phyloP scores from a whole-genome alignment of 2,888 invertebrate genomes.

The Limnephilus marmoratus region DNA sequence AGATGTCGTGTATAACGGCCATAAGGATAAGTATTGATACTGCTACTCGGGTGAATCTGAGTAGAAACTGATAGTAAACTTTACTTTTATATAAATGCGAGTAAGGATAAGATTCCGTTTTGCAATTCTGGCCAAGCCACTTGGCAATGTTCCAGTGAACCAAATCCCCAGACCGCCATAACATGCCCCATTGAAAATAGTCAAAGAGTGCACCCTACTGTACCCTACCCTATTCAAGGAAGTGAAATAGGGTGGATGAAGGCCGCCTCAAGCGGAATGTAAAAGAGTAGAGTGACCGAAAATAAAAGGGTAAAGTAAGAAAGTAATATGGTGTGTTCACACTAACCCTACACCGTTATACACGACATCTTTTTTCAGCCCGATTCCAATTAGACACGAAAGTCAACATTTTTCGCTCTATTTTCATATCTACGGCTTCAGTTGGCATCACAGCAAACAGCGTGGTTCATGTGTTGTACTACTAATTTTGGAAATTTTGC shows the following conservation, averaged over 20 bases:
- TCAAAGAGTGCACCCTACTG: background rate
- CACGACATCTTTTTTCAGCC: no score
- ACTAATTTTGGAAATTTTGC: no score
- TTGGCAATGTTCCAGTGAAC: conserved; percentile 24
- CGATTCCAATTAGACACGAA: no score
- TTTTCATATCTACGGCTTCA: no score
- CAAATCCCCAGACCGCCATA: background rate
- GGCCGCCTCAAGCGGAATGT: background rate
- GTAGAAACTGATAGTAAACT: no score
- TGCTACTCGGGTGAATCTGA: no score
- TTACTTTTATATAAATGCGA: no score
- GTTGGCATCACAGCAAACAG: no score
- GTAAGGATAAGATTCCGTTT: background rate
- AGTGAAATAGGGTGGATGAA: background rate
- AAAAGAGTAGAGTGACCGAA: conserved; percentile 1
- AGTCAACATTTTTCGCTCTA: no score
- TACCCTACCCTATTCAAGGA: background rate
- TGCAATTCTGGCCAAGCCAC: conserved; percentile 3
- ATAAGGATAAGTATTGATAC: no score
- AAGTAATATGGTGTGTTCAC: background rate
- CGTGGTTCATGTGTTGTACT: no score
- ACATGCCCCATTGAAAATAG: background rate
- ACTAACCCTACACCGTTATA: background rate
- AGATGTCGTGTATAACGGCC: no score
- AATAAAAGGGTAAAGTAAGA: background rate